phyloP scores from a whole-genome alignment of 1,140 invertebrate species.

The Drosophila ambigua region DNA sequence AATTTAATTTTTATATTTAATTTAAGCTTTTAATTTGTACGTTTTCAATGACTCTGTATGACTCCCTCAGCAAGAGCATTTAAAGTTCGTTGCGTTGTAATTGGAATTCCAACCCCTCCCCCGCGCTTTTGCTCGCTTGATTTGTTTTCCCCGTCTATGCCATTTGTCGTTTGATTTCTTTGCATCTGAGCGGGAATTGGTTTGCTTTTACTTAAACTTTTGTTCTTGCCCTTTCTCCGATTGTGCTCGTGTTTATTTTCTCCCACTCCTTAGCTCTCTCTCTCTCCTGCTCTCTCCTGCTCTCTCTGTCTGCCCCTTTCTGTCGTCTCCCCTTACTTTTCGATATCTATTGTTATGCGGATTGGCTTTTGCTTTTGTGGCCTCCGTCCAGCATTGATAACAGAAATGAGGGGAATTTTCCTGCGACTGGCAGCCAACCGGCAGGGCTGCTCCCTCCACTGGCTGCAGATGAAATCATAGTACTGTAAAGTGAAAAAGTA shows the following conservation, averaged over 20 bases:
- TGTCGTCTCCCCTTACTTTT: too few relatives aligned
- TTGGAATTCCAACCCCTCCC: neutral
- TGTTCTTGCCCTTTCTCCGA: conserved; percentile 27
- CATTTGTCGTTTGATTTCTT: conserved; percentile 45
- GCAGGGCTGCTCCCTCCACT: neutral
- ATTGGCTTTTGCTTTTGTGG: conserved; percentile 19
- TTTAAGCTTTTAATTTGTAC: too few relatives aligned
- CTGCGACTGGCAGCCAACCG: conserved; percentile 37
- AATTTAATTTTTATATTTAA: too few relatives aligned
- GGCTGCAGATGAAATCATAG: conserved; percentile 48
- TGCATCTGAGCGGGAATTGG: conserved; percentile 42
- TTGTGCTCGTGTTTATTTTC: conserved; percentile 38
- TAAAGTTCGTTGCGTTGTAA: too few relatives aligned
- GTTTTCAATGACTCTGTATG: too few relatives aligned
- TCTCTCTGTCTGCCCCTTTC: neutral
- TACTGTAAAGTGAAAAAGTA: conserved; percentile 33
- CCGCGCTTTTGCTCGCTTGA: conserved; percentile 34
- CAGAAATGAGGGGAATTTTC: conserved; percentile 17
- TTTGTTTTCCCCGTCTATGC: conserved; percentile 37
- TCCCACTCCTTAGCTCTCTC: neutral
- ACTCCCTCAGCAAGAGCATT: too few relatives aligned
- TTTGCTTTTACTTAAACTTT: conserved; percentile 41
- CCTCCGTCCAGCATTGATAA: conserved; percentile 33
- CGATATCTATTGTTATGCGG: conserved; percentile 38
- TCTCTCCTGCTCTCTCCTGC: neutral